Base-by-base conservation (phyloP, 1,140 invertebrate genomes). In the Scaptomyza montana region DNA sequence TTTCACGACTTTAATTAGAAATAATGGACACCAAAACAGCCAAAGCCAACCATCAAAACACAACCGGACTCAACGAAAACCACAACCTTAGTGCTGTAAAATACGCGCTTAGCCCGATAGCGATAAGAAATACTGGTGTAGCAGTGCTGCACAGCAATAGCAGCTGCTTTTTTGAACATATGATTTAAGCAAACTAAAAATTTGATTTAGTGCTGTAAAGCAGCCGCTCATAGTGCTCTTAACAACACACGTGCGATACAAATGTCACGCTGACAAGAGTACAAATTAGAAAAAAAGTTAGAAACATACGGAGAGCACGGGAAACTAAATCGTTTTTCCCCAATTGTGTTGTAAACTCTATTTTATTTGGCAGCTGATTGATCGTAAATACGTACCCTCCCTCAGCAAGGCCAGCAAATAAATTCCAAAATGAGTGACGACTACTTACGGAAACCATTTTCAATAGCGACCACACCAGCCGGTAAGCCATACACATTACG, bases 351-450 rank as follows among this genome's bases (percentile, higher is more conserved):
- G 69, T 60, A 28, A 47, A 68, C 63, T 66, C 64, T 28, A 68
- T 56, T 50, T 46, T 19, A 65, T 66, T 73, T 84, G 74, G 51
- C 55, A 69, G 57, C 54, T 60, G 25, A 77, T 82, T 77, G 57
- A 30, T 57, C 62, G 46, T 59, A 78, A 73, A 76, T 80, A 76
- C 53, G 54, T 68, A 64, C 59, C 60, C 25, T 65, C 60, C 12
- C 72, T 73, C 76, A 57, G 70, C 63, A 54, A 79, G 36, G 46
- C 49, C 65, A 49, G 47, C 50, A 25, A 55, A 57, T 59, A 89
- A 89, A 90, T 89, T 89, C 80, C 53, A 92, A 77, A 89, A 92
- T 92, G 91, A 90, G 87, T 68, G 90, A 92, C 70, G 91, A 92
- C 47, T 92, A 82, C 66, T 72, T 91, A 56, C 90, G 81, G 49